phyloP scores from a whole-genome alignment of 2,797 vertebrate genomes.

The Scolopax rusticola region DNA sequence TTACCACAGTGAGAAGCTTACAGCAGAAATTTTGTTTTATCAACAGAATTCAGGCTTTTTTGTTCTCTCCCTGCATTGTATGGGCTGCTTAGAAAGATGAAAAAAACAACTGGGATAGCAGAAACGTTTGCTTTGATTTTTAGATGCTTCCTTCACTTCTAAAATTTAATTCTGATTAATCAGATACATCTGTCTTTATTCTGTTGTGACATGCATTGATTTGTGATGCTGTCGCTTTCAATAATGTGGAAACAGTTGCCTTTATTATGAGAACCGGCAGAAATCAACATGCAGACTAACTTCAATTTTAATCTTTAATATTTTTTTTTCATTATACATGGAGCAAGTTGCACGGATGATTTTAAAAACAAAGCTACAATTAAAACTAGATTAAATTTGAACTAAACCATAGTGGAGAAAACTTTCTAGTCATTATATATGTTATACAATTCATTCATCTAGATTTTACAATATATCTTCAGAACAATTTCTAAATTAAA shows the following conservation, averaged over 20 bases:
- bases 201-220: conserved; percentile 79
- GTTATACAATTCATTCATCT: not conserved
- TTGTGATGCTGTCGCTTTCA: conserved; percentile 77
- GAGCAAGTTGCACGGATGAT: conserved; percentile 19
- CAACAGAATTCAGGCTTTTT: not conserved
- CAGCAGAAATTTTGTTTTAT: not conserved
- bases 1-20: not conserved
- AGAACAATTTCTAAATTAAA: conserved; percentile 29
- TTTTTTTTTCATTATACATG: conserved; percentile 38
- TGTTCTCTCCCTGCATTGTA: not conserved
- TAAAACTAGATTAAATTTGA: conserved; percentile 66
- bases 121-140: conserved; percentile 79
- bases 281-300: conserved; percentile 65
- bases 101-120: conserved; percentile 6
- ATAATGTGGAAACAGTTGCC: conserved; percentile 69
- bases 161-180: conserved; percentile 82
- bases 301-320: conserved; percentile 62
- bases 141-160: conserved; percentile 73
- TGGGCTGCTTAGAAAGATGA: not conserved
- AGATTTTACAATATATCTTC: not conserved
- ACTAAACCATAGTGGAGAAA: not conserved
- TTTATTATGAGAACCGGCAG: conserved; percentile 72
- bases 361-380: conserved; percentile 59
- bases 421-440: not conserved
- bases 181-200: conserved; percentile 80